Base-by-base conservation (phyloP, 2,888 invertebrate species). In the Dynastes hyllus region DNA sequence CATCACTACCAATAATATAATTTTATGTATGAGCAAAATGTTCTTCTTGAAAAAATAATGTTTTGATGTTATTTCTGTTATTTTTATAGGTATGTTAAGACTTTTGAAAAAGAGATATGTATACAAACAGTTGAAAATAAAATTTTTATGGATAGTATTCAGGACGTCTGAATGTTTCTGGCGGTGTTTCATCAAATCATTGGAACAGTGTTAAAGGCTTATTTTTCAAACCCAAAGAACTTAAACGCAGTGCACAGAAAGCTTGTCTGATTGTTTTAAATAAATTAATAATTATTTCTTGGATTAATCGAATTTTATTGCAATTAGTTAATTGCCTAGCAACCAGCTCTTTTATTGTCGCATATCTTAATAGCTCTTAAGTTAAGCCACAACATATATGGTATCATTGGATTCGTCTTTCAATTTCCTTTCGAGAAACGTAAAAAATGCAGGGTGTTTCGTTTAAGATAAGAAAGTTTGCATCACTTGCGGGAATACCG, bases 91-190 rank as follows among this genome's bases (percentile, higher is more conserved):
- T 22, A 58, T 5, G 55, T 1, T 58, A 58, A 22, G 22, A 58
- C 22, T 22, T 58, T 58, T 58, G 16, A 58, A 58, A 58, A 8
- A 58, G 9, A 58, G 22, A 58, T 55, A 32, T 2, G 5, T 37
- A 58, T 22, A 27, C 6, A 58, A 58, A 58, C 55, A 22, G 55
- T 58, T 58, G 16, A 58, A 58, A 58, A 58, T 58, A 58, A 58
- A 22, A 58, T 58, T 58, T 27, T 58, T 22, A 22, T 16, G 16
- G 6, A 22, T 58, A 58, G 55, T 58, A 22, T 58, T 58, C 22
- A 1, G 22, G 55, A 58, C 22, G 8, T 58, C 22, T 58, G 16
- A 53, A 53, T 53, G n/a, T 53, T 22, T n/a, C 16, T 58, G 22
- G 9, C 55, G 55, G 22, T 8, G 5, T 22, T 58, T 58, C 55